Evolutionary conservation across 2,888 invertebrate species (phyloP).

Genomic region (Acleris literana): DNA sequence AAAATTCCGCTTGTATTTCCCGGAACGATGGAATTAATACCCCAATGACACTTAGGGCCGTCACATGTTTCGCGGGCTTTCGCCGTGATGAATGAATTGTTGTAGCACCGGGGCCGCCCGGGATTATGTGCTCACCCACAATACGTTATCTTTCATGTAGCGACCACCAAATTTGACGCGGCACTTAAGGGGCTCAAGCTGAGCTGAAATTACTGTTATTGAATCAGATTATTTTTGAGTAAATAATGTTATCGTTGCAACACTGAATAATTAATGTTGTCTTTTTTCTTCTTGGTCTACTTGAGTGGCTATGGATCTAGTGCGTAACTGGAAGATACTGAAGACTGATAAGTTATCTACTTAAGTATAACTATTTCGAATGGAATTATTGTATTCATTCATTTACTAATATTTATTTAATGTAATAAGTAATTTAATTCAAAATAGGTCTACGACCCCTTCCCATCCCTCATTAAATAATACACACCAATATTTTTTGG

Average conservation of each 20-base stretch:
- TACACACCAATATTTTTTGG: no score
- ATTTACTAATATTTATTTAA: no score
- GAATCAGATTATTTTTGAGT: conserved; percentile 14
- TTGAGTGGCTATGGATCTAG: no score
- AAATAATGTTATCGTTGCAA: conserved; percentile 13
- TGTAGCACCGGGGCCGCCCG: conserved; percentile 55
- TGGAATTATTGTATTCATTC: no score
- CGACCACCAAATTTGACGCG: conserved; percentile 35
- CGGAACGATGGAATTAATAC: conserved; percentile 38
- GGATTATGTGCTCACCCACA: conserved; percentile 56
- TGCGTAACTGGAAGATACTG: no score
- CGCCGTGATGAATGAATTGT: conserved; percentile 59
- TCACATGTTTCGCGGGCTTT: conserved; percentile 52
- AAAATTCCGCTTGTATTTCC: conserved; percentile 31
- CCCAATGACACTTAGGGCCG: conserved; percentile 47
- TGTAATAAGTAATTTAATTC: no score
- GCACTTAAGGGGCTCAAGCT: conserved; percentile 25
- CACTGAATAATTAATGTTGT: no score
- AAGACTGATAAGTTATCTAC: no score
- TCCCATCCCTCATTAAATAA: no score
- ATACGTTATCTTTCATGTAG: conserved; percentile 53
- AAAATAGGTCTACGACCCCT: no score
- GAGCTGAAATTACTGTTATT: conserved; percentile 24
- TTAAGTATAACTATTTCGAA: no score
- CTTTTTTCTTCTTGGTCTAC: no score